These are phyloP conservation scores for Semicossyphus pulcher DNA, from an alignment of 2,113 vertebrate genomes.

Conservation along the genomic window DNA sequence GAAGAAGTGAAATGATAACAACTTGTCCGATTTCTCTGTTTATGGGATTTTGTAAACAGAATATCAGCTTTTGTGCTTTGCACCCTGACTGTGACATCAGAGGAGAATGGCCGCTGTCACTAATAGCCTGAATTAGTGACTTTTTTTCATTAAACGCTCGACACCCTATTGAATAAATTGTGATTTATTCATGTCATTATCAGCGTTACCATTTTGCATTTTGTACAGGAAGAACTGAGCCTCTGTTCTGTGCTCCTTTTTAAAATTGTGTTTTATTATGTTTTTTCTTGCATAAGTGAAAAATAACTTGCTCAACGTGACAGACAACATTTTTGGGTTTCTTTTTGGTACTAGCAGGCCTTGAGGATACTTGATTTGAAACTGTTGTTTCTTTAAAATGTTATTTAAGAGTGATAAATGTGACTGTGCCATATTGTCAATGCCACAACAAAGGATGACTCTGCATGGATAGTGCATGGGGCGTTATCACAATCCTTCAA, in stretches of 20 bases:
- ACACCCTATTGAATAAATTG: slow-evolving; percentile 17
- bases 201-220: slow-evolving; percentile 20
- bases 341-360: slow-evolving; percentile 34
- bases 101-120: neutral
- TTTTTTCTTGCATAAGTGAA: slow-evolving; percentile 34
- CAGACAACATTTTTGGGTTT: slow-evolving; percentile 7
- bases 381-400: slow-evolving; percentile 8
- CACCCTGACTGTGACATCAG: neutral
- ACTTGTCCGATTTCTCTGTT: too few species aligned
- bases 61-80: neutral
- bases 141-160: slow-evolving; percentile 27
- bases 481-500: slow-evolving; percentile 2
- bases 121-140: neutral
- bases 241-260: slow-evolving; percentile 15
- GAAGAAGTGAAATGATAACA: too few species aligned
- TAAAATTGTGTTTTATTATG: slow-evolving; percentile 3
- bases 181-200: slow-evolving; percentile 18
- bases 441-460: slow-evolving; percentile 11
- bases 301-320: slow-evolving; percentile 22
- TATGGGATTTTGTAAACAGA: too few species aligned
- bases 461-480: slow-evolving; percentile 52
- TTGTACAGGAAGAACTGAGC: slow-evolving; percentile 38
- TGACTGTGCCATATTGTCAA: slow-evolving; percentile 54
- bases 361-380: slow-evolving; percentile 17
- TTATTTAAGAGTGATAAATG: slow-evolving; percentile 33